phyloP scores from a whole-genome alignment of 2,888 invertebrate genomes.

The Drosophila longiperda region DNA sequence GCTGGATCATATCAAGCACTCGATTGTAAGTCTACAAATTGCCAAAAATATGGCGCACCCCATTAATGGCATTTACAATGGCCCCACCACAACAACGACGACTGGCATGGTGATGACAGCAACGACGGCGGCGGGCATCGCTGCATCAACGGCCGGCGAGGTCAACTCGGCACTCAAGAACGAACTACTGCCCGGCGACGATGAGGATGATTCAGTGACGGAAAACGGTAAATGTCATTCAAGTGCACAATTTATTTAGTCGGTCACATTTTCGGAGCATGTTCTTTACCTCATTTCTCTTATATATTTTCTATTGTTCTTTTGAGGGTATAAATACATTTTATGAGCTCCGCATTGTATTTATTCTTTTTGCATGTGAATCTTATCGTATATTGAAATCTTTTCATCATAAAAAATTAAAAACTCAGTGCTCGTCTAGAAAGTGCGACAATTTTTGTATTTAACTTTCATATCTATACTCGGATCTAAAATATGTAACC shows the following conservation, averaged over 20 bases:
- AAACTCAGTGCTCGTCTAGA: neutral
- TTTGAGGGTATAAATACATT: neutral
- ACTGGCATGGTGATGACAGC: constrained; percentile 37
- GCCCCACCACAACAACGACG: constrained; percentile 85
- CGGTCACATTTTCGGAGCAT: constrained; percentile 22
- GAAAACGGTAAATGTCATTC: constrained; percentile 78
- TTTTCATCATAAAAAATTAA: neutral
- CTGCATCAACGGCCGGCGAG: constrained; percentile 26
- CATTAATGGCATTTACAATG: constrained; percentile 94
- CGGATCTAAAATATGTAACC: neutral
- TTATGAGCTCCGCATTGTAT: neutral
- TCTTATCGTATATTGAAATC: neutral
- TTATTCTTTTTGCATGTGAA: neutral
- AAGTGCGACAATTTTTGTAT: no score
- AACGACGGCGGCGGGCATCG: constrained; percentile 7
- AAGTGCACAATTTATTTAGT: constrained; percentile 34
- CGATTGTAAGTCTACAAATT: constrained; percentile 98
- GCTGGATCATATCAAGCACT: constrained; percentile 99
- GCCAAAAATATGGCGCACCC: constrained; percentile 98
- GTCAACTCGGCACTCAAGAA: constrained; percentile 49
- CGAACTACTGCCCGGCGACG: constrained; percentile 63
- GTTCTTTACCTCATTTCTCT: constrained; percentile 9
- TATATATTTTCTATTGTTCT: neutral
- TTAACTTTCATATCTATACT: neutral
- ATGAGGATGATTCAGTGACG: constrained; percentile 81